Percentiles rank a stretch among this genome's conserved stretches.
Evolutionary conservation across 2,888 invertebrate species (phyloP).

Genomic region (Acleris laterana): DNA sequence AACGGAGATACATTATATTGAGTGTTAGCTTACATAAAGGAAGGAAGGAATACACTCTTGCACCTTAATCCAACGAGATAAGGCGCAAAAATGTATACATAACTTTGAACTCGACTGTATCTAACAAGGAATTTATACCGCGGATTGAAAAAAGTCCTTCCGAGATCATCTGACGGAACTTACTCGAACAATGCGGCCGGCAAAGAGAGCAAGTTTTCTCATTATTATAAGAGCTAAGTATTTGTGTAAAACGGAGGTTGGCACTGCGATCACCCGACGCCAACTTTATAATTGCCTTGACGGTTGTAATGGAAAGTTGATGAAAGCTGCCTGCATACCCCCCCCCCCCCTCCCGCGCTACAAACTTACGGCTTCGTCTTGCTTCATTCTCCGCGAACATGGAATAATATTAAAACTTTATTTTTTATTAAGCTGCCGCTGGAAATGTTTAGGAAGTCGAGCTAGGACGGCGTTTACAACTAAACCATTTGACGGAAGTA

Average conservation of each 20-base stretch:
- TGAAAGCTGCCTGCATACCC: conserved; percentile 70
- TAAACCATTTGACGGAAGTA: background rate
- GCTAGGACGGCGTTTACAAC: conserved; percentile 12
- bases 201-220: conserved; percentile 75
- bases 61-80: too few species aligned
- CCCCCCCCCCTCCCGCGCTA: conserved; percentile 60
- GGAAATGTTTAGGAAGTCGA: conserved; percentile 17
- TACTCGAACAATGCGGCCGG: conserved; percentile 52
- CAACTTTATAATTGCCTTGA: conserved; percentile 82
- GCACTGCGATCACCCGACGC: conserved; percentile 62
- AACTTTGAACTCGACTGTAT: too few species aligned
- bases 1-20: too few species aligned
- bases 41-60: too few species aligned
- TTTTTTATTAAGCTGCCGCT: conserved; percentile 18
- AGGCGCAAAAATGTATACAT: too few species aligned
- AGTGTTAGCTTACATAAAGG: too few species aligned
- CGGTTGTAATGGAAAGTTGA: conserved; percentile 80
- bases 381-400: conserved; percentile 48
- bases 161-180: conserved; percentile 72
- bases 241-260: conserved; percentile 75
- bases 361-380: conserved; percentile 66
- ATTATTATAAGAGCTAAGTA: conserved; percentile 70
- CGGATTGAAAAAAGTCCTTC: conserved; percentile 42
- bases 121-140: background rate
- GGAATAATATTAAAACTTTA: conserved; percentile 35